A percentile compares a stretch with the other conserved stretches of the same genome.
phyloP scores from a whole-genome alignment of 1,140 invertebrate genomes.

The Rhynchophorus ferrugineus region DNA sequence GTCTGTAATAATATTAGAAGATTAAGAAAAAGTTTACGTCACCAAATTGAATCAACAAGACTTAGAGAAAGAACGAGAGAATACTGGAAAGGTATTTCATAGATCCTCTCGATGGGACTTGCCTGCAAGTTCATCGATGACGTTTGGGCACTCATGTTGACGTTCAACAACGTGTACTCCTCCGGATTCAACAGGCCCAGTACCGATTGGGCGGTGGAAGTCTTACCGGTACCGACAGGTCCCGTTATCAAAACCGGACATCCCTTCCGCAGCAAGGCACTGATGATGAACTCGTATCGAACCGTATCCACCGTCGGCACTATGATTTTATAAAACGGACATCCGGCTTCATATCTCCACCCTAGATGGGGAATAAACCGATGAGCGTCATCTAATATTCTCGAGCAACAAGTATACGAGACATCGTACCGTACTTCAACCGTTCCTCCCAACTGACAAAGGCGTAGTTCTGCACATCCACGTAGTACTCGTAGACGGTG shows the following conservation, averaged over 20 bases:
- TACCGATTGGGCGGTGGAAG: constrained; percentile 62
- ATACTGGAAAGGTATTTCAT: too few species aligned
- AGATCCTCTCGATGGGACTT: too few species aligned
- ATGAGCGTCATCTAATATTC: neutral
- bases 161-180: constrained; percentile 59
- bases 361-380: constrained; percentile 34
- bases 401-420: too few species aligned
- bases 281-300: constrained; percentile 65
- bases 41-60: too few species aligned
- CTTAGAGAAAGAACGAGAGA: too few species aligned
- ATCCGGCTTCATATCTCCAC: constrained; percentile 64
- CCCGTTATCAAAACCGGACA: constrained; percentile 69
- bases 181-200: constrained; percentile 53
- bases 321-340: constrained; percentile 71
- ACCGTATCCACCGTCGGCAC: constrained; percentile 79
- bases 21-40: too few species aligned
- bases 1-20: too few species aligned
- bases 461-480: constrained; percentile 58
- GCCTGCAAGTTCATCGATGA: constrained; percentile 67
- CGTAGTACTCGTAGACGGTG: constrained; percentile 79
- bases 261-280: constrained; percentile 51
- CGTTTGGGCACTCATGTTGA: constrained; percentile 83
- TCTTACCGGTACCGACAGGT: constrained; percentile 76
- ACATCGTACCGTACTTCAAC: constrained; percentile 43
- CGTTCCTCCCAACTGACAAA: constrained; percentile 74